A percentile compares a stretch with the other conserved stretches of the same genome.
phyloP scores from a whole-genome alignment of 1,140 invertebrate genomes.

The Mya arenaria region DNA sequence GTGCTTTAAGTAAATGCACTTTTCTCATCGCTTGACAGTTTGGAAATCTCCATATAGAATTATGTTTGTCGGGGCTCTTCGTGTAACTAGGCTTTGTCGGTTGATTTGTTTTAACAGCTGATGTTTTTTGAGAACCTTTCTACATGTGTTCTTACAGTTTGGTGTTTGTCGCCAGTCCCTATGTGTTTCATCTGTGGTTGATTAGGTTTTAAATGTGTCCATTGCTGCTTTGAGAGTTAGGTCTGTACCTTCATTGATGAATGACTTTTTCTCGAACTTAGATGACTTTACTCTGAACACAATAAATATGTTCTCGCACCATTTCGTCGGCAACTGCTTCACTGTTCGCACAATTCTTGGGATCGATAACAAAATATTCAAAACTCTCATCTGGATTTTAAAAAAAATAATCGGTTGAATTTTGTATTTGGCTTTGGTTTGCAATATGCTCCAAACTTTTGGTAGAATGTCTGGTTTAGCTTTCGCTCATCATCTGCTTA shows the following conservation, averaged over 20 bases:
- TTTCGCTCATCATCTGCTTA: slow-evolving; percentile 35
- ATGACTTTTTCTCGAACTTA: not conserved
- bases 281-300: not conserved
- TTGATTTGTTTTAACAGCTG: no score
- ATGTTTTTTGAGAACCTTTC: no score
- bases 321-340: not conserved
- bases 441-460: slow-evolving; percentile 33
- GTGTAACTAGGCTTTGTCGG: no score
- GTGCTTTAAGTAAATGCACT: no score
- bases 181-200: no score
- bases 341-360: slow-evolving; percentile 35
- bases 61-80: no score
- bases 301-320: slow-evolving; percentile 6
- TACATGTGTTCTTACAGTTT: no score
- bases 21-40: no score
- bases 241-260: not conserved
- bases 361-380: slow-evolving; percentile 53
- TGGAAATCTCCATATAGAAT: no score
- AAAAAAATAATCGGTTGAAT: slow-evolving; percentile 34
- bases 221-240: no score
- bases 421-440: slow-evolving; percentile 29
- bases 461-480: slow-evolving; percentile 1
- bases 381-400: slow-evolving; percentile 34
- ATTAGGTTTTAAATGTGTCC: no score
- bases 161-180: no score